Evolutionary conservation across 2,888 invertebrate genomes (phyloP), one percentile per base, ranked within the genome.

Genomic region (Limnephilus auricula): DNA sequence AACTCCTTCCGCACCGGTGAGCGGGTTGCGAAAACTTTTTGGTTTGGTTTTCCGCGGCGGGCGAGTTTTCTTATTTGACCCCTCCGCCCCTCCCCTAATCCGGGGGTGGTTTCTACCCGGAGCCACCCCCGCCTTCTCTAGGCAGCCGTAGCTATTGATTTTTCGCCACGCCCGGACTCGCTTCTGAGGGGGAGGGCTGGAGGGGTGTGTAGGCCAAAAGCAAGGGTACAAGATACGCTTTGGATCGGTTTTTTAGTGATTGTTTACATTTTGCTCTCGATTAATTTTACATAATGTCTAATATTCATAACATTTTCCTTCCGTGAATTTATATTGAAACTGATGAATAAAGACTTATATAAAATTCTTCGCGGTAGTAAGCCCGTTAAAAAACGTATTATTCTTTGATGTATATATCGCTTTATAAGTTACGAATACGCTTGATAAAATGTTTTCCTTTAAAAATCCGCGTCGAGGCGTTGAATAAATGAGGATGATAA

Each of bases 131-230:
- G 90, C 88, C 93, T 89, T 50, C 90, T 37, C 90, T 92, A 90
- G 82, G 91, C 92, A 90, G 92, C 91, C 90, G 92, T 90, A 90
- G 92, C 91, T 93, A 92, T 92, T 93, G 92, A 93, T 93, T 92
- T 93, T 93, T 91, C 92, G 92, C 93, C 92, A 91, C 93, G 93
- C 92, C 92, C 93, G 92, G 89, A 80, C 93, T 92, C 91, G 90
- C 91, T 91, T 89, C 80, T 89, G 92, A 85, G 90, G 90, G 91
- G 86, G 90, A 65, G 91, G 90, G 82, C 40, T 79, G 89, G 90
- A 37, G 79, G 79, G 84, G 88, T 91, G 45, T 80, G 92, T n/a
- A 80, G 86, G 89, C 82, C 91, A n/a, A 80, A 89, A 79, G 89
- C 89, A 79, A 89, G 80, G 40, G 89, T 89, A 79, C n/a, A 89